Evolutionary conservation across 2,888 invertebrate genomes (phyloP), one percentile per base, ranked within the genome.

Genomic region (Siphlonurus alternatus): DNA sequence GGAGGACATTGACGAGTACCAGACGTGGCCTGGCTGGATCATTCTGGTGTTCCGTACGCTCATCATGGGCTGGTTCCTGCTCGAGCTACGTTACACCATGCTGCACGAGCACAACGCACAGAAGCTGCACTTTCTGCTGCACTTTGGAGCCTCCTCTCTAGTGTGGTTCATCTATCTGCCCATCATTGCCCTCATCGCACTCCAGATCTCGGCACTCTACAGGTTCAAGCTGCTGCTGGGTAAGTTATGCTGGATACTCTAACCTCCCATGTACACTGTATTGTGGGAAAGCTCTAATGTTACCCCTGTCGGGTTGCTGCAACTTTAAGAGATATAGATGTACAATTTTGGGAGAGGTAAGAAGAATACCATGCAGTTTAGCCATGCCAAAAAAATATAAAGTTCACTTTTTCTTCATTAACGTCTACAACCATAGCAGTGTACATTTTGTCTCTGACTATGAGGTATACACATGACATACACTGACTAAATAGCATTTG

Each of bases 81-180:
- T 76, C 64, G 69, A 69, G 59, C 76, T 86, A 61, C 81, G 89
- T 54, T 84, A 83, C 66, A 89, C 91, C 2, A 89, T 90, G 84
- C 80, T 84, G 67, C 85, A 88, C 70, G 90, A 90, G 73, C 86
- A 87, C 73, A 87, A 88, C 73, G 84, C 83, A 64, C 85, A 87
- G 70, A 93, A 95, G 74, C 79, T 95, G 51, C 89, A 94, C 74
- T 98, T 98, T 76, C 82, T 97, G 64, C 83, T 96, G 62, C 97
- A 98, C 75, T 93, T 97, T 76, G 98, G 96, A 64, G 97, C 97
- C 18, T 96, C 96, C 19, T 94, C 95, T 73, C 81, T 98, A 53
- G 97, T 98, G 15, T 98, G 98, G 98, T 96, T 98, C 74, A 93
- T 96, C 70, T 97, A 98, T 76, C 80, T 97, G 72, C 96, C 97